Conservation (phyloP, 2,113 vertebrate species). For the Hippocampus mohnikei region DNA sequence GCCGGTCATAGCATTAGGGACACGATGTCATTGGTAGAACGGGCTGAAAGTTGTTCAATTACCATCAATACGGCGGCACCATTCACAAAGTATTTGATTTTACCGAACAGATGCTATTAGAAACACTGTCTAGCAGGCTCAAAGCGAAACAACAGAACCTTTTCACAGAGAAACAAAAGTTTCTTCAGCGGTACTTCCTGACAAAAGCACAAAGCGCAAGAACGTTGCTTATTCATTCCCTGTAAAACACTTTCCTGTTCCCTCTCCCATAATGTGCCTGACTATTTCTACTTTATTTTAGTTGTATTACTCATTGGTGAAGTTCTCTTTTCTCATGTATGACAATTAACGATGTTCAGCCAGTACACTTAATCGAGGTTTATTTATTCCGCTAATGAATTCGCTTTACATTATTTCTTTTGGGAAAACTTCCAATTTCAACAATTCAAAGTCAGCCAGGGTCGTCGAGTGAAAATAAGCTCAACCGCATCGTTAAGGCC, state of each 20-base stretch:
- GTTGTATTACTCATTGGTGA: not conserved
- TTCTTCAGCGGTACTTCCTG: not conserved
- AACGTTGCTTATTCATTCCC: too few relatives aligned
- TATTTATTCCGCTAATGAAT: not conserved
- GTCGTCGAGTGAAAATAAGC: not conserved
- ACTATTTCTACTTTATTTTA: not conserved
- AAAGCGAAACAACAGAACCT: not conserved
- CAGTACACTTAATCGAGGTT: not conserved
- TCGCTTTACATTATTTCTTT: not conserved
- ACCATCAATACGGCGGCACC: not conserved
- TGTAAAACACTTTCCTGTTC: not conserved
- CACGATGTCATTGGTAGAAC: not conserved
- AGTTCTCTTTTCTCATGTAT: not conserved
- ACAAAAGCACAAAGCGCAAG: too few relatives aligned
- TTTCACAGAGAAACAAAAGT: not conserved
- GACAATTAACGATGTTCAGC: not conserved
- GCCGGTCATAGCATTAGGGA: not conserved
- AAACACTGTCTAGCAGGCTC: not conserved
- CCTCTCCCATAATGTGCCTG: not conserved
- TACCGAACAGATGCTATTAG: not conserved
- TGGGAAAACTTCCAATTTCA: not conserved
- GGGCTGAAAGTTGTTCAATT: not conserved
- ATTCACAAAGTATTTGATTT: not conserved
- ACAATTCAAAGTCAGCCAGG: not conserved
- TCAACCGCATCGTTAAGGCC: not conserved